These are phyloP conservation scores for Cyclargus thomasi DNA, from an alignment of 1,140 invertebrate species.

Conservation along the genomic window DNA sequence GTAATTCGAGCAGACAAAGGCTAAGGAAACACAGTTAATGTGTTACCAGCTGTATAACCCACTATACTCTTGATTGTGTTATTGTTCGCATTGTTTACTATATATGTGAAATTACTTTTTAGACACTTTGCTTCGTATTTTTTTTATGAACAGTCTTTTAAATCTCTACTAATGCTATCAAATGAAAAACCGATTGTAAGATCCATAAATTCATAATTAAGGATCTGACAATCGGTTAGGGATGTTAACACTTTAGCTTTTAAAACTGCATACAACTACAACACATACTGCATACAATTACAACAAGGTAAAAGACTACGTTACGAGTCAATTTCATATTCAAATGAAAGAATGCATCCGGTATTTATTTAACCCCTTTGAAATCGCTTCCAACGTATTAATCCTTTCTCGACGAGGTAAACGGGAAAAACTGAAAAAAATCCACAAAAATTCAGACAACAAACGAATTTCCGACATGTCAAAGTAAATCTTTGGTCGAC, in stretches of 20 bases:
- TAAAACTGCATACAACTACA: too few relatives aligned
- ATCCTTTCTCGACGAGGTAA: conserved; percentile 35
- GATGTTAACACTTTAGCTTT: too few relatives aligned
- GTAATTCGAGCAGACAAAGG: conserved; percentile 71
- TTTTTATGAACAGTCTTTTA: too few relatives aligned
- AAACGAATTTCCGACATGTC: conserved; percentile 66
- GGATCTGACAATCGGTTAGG: too few relatives aligned
- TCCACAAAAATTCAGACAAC: conserved; percentile 54
- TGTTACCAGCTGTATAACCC: conserved; percentile 52
- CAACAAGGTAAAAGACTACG: not conserved
- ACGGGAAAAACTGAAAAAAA: conserved; percentile 40
- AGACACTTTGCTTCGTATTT: too few relatives aligned
- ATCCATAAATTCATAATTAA: too few relatives aligned
- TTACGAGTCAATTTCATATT: not conserved
- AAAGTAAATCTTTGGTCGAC: conserved; percentile 64
- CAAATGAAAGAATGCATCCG: not conserved
- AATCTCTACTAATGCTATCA: too few relatives aligned
- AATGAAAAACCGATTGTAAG: too few relatives aligned
- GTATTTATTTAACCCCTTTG: not conserved
- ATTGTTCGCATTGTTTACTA: conserved; percentile 6
- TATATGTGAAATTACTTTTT: too few relatives aligned
- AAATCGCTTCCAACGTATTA: conserved; percentile 32
- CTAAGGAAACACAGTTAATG: conserved; percentile 60
- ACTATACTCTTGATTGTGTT: conserved; percentile 30
- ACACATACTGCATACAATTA: too few relatives aligned